These are phyloP conservation scores for Oreonectes daqikongensis DNA, from an alignment of 2,797 vertebrate genomes.

Conservation along the genomic window DNA sequence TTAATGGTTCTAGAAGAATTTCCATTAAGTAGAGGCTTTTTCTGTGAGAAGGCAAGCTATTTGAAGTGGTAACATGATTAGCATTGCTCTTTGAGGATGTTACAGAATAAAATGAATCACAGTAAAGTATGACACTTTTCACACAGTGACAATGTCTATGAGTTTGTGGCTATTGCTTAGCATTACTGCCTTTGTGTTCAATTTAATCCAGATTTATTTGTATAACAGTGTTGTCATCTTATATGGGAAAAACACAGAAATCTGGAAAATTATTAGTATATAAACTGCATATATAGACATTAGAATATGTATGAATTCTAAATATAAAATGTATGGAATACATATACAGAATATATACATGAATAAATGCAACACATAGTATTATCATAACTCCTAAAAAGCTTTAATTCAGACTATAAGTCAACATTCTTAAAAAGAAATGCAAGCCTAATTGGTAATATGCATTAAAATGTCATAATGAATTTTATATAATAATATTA, in stretches of 20 bases:
- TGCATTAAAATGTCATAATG: background rate
- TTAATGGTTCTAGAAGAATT: constrained; percentile 7
- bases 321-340: too few species aligned
- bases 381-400: too few species aligned
- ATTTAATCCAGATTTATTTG: too few species aligned
- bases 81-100: constrained; percentile 27
- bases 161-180: background rate
- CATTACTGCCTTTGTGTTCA: background rate
- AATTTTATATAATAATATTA: background rate
- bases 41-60: constrained; percentile 23
- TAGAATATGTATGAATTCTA: too few species aligned
- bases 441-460: constrained; percentile 2
- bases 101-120: constrained; percentile 3
- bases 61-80: constrained; percentile 26
- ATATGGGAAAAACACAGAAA: too few species aligned
- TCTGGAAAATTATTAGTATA: too few species aligned
- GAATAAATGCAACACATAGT: too few species aligned
- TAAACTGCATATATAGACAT: too few species aligned
- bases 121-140: background rate
- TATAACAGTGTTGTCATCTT: too few species aligned
- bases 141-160: background rate
- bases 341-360: too few species aligned
- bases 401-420: too few species aligned
- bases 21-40: constrained; percentile 19
- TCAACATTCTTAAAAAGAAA: background rate